Evolutionary conservation across 2,113 vertebrate species (phyloP).

Genomic region (Zapornia atra): DNA sequence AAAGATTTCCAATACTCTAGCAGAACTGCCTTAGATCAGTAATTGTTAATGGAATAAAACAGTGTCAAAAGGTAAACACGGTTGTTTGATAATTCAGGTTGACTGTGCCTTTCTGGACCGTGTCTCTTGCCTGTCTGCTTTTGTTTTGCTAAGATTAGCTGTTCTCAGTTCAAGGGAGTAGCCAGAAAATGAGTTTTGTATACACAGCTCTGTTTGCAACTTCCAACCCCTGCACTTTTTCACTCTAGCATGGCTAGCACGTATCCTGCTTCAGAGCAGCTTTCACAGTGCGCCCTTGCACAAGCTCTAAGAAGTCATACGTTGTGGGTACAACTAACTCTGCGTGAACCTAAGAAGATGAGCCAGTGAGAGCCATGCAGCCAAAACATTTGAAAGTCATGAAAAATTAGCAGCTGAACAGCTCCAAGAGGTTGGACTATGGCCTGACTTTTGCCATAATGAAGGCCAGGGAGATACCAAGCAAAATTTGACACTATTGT

Average conservation of each 20-base stretch:
- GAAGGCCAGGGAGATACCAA: background rate
- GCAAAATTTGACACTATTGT: background rate
- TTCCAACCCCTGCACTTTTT: constrained; percentile 42
- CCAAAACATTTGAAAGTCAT: background rate
- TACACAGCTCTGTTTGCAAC: constrained; percentile 55
- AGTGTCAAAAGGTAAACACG: constrained; percentile 62
- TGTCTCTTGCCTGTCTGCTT: constrained; percentile 69
- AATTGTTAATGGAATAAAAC: constrained; percentile 59
- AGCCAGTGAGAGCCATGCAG: background rate
- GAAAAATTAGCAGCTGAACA: background rate
- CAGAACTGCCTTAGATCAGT: constrained; percentile 51
- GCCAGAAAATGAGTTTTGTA: constrained; percentile 67
- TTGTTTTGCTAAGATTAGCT: constrained; percentile 75
- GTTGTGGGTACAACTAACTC: background rate
- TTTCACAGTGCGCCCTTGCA: constrained; percentile 21
- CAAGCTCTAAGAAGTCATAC: background rate
- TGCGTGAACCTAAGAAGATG: constrained; percentile 9
- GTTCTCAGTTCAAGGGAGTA: constrained; percentile 63
- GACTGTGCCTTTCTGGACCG: constrained; percentile 65
- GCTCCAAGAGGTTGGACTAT: background rate
- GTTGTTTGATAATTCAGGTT: constrained; percentile 70
- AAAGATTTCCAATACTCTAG: constrained; percentile 52
- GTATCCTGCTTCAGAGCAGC: background rate
- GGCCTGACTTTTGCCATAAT: background rate
- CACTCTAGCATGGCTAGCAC: background rate